These are phyloP conservation scores for Xiphophorus birchmanni DNA, from an alignment of 2,797 vertebrate species.

Conservation along the genomic window DNA sequence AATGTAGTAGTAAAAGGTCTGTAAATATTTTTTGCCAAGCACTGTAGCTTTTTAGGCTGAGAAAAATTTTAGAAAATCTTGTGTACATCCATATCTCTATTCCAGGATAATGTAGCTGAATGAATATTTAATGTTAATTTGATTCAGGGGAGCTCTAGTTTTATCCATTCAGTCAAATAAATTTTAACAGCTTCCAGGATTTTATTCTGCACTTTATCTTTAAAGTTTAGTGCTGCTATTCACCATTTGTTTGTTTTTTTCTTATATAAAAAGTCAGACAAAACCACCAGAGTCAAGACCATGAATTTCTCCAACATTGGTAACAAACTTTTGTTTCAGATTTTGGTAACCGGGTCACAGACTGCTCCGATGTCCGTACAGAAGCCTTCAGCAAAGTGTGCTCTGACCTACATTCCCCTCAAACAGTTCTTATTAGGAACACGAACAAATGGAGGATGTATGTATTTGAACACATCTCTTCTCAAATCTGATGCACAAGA, in stretches of 20 bases:
- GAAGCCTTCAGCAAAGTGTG: background rate
- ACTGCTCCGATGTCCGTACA: background rate
- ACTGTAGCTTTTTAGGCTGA: background rate
- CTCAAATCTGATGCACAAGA: background rate
- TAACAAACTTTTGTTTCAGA: slow-evolving; percentile 3
- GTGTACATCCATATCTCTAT: background rate
- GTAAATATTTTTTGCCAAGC: background rate
- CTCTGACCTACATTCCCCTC: slow-evolving; percentile 3
- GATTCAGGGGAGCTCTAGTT: background rate
- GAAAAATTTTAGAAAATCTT: background rate
- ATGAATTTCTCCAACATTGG: background rate
- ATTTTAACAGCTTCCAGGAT: background rate
- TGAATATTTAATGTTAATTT: background rate
- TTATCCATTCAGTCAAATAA: background rate
- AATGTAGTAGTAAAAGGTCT: background rate
- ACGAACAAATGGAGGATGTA: background rate
- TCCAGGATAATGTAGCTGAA: background rate
- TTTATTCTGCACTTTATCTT: background rate
- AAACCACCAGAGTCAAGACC: background rate
- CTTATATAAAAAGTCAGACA: background rate
- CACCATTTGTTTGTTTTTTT: background rate
- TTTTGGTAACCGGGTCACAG: slow-evolving; percentile 14
- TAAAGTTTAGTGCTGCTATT: background rate
- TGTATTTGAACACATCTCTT: background rate
- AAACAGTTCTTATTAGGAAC: slow-evolving; percentile 4